phyloP scores from a whole-genome alignment of 2,113 vertebrate genomes.

The Silurus meridionalis region DNA sequence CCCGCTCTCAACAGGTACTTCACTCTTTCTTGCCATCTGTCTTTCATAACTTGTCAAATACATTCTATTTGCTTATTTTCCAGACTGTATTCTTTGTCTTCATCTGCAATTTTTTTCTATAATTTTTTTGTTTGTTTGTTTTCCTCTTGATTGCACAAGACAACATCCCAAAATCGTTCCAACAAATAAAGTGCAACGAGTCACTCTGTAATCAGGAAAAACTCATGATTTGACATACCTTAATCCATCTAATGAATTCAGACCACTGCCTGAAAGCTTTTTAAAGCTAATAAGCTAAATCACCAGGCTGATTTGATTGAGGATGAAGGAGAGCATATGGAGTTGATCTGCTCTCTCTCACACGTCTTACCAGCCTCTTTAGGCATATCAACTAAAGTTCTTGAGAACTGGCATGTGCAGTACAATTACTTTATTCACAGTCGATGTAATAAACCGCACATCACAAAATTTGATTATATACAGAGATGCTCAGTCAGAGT shows the following conservation, averaged over 20 bases:
- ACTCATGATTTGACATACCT: slow-evolving; percentile 13
- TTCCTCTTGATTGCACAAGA: slow-evolving; percentile 39
- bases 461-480: neutral
- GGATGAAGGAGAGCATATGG: slow-evolving; percentile 13
- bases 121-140: neutral
- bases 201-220: neutral
- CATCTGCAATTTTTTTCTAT: neutral
- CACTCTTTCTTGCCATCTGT: neutral
- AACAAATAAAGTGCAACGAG: neutral
- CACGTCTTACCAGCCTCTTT: slow-evolving; percentile 8
- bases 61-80: neutral
- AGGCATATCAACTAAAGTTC: slow-evolving; percentile 23
- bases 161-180: no score
- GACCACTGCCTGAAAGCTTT: neutral
- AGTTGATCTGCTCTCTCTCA: slow-evolving; percentile 26
- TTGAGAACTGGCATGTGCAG: slow-evolving; percentile 9
- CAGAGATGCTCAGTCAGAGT: neutral
- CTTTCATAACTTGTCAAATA: neutral
- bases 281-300: slow-evolving; percentile 15
- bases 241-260: neutral
- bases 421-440: neutral
- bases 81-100: neutral
- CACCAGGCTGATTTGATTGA: neutral
- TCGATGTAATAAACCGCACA: neutral
- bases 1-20: slow-evolving; percentile 69